phyloP scores from a whole-genome alignment of 2,797 vertebrate genomes.

The Mareca strepera region DNA sequence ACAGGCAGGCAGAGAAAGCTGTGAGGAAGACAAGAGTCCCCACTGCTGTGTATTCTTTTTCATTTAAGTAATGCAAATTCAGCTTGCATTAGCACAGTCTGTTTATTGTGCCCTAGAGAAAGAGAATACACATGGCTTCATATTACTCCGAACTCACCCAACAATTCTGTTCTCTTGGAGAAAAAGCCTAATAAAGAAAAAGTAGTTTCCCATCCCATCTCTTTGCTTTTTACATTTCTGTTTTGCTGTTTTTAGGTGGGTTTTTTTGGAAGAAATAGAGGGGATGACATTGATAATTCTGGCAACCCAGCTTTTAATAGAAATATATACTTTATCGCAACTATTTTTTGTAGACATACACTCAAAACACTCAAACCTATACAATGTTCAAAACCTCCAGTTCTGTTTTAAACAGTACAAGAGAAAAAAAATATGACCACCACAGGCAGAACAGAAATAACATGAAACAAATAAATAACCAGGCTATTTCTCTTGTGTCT shows the following conservation, averaged over 20 bases:
- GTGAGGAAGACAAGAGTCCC: not conserved
- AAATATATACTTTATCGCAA: slow-evolving; percentile 15
- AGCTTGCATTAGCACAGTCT: not conserved
- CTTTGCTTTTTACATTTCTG: not conserved
- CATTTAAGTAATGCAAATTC: not conserved
- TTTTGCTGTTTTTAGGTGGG: too few species aligned
- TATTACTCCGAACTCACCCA: not conserved
- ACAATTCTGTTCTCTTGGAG: not conserved
- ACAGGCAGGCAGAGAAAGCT: not conserved
- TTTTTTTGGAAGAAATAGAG: not conserved
- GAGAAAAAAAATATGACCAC: not conserved
- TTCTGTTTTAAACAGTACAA: not conserved
- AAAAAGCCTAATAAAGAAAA: too few species aligned
- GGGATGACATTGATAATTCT: not conserved
- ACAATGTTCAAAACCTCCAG: not conserved
- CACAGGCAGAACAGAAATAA: not conserved
- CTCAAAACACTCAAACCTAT: not conserved
- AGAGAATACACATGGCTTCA: not conserved
- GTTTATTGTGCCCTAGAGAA: not conserved
- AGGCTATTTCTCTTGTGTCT: not conserved
- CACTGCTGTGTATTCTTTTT: not conserved
- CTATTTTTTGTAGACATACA: not conserved
- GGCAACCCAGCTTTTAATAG: slow-evolving; percentile 24
- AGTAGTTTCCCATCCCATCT: not conserved
- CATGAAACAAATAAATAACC: not conserved